These are phyloP conservation scores for Hymenochirus boettgeri DNA, from an alignment of 2,113 vertebrate species.

Conservation along the genomic window DNA sequence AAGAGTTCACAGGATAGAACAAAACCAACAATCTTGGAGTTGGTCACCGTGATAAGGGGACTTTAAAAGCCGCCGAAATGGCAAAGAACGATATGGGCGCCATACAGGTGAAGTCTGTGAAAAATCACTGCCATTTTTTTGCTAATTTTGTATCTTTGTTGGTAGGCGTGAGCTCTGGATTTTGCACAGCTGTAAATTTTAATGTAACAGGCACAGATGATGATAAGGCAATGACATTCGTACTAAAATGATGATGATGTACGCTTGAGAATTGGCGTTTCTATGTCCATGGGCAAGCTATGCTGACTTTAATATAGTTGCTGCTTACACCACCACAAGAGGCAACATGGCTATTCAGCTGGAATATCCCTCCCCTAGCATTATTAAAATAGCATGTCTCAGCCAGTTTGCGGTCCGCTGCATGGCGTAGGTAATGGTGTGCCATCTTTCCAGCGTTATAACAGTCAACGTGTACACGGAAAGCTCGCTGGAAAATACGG, in stretches of 20 bases:
- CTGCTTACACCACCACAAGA: conserved; percentile 81
- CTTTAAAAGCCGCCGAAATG: conserved; percentile 81
- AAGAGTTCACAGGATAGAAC: conserved; percentile 92
- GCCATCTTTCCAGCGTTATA: conserved; percentile 86
- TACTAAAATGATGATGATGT: conserved; percentile 72
- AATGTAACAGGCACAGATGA: conserved; percentile 81
- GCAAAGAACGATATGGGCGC: conserved; percentile 93
- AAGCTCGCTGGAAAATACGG: conserved; percentile 85
- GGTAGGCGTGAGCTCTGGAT: conserved; percentile 69
- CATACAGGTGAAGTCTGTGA: conserved; percentile 91
- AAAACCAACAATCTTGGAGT: conserved; percentile 90
- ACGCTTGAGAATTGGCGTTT: conserved; percentile 74
- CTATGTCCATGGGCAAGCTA: conserved; percentile 91
- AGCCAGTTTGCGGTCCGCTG: conserved; percentile 75
- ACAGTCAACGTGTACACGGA: conserved; percentile 84
- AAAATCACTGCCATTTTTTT: conserved; percentile 93
- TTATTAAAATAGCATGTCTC: conserved; percentile 71
- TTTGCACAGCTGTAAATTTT: conserved; percentile 83
- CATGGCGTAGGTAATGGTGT: conserved; percentile 88
- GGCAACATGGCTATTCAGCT: conserved; percentile 75
- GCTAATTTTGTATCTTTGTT: conserved; percentile 79
- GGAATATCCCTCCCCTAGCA: conserved; percentile 82
- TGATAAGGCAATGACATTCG: conserved; percentile 71
- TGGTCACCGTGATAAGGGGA: conserved; percentile 89
- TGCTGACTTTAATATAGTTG: conserved; percentile 89